These are phyloP conservation scores for Pseudococcus longispinus DNA, from an alignment of 2,888 invertebrate genomes.

Conservation along the genomic window DNA sequence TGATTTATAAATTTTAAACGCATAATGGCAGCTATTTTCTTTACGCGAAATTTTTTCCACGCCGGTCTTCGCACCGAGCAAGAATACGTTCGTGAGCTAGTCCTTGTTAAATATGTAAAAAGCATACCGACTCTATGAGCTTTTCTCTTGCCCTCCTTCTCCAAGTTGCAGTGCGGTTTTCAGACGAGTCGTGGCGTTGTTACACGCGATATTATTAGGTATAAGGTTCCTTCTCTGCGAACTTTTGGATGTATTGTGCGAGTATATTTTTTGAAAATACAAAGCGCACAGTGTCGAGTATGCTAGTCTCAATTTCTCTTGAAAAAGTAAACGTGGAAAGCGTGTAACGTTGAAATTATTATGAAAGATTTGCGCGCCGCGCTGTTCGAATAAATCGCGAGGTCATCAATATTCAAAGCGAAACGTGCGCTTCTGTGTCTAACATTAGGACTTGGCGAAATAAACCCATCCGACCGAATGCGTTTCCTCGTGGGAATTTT, in stretches of 20 bases:
- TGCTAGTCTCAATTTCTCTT: neutral
- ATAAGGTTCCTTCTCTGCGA: neutral
- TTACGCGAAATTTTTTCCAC: neutral
- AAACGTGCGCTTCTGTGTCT: neutral
- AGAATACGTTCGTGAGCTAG: neutral
- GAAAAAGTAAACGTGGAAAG: neutral
- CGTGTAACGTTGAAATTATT: neutral
- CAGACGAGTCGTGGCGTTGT: neutral
- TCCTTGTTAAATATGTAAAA: conserved; percentile 12
- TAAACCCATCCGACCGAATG: neutral
- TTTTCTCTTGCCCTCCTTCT: neutral
- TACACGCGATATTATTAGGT: neutral
- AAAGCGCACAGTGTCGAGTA: neutral
- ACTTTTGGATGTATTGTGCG: neutral
- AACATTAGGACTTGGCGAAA: neutral
- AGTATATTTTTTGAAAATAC: conserved; percentile 6
- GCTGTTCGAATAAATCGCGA: conserved; percentile 15
- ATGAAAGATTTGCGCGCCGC: neutral
- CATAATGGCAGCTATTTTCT: neutral
- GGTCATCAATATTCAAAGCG: neutral
- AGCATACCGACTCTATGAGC: neutral
- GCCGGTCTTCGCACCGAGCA: neutral
- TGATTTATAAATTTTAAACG: conserved; percentile 12
- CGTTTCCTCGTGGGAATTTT: neutral
- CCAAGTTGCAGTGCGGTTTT: neutral